Conservation (phyloP, 2,113 vertebrate genomes). For the Pristiophorus japonicus region DNA sequence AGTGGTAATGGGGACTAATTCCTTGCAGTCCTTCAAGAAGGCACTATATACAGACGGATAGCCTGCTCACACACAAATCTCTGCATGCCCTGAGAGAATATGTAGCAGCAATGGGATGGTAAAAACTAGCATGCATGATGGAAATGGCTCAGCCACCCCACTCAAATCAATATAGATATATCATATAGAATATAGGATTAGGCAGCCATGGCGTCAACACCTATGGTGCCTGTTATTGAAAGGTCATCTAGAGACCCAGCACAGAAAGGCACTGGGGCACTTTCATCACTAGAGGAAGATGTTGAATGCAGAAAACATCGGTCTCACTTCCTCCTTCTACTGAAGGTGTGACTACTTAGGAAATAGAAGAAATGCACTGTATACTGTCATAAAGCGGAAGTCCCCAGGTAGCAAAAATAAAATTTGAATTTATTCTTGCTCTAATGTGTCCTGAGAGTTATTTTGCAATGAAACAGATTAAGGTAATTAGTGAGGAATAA, state of each 20-base stretch:
- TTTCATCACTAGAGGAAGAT: background rate
- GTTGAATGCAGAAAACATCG: background rate
- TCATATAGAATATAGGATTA: background rate
- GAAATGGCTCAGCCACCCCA: background rate
- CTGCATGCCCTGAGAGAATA: background rate
- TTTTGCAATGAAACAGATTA: background rate
- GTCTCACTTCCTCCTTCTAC: background rate
- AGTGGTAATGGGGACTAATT: background rate
- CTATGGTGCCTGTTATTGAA: background rate
- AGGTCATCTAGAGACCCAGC: background rate
- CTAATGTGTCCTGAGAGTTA: background rate
- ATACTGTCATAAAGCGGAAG: background rate
- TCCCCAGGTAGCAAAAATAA: background rate
- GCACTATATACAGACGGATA: background rate
- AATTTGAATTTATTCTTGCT: background rate
- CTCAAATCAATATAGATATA: background rate
- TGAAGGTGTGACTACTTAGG: background rate
- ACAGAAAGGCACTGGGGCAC: background rate
- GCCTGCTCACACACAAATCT: background rate
- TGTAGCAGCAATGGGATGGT: background rate
- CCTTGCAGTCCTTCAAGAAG: background rate
- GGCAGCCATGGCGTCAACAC: background rate
- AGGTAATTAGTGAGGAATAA: background rate
- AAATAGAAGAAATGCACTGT: background rate
- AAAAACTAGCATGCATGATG: background rate